Evolutionary conservation across 2,888 invertebrate species (phyloP).

Genomic region (Euzophera pinguis): DNA sequence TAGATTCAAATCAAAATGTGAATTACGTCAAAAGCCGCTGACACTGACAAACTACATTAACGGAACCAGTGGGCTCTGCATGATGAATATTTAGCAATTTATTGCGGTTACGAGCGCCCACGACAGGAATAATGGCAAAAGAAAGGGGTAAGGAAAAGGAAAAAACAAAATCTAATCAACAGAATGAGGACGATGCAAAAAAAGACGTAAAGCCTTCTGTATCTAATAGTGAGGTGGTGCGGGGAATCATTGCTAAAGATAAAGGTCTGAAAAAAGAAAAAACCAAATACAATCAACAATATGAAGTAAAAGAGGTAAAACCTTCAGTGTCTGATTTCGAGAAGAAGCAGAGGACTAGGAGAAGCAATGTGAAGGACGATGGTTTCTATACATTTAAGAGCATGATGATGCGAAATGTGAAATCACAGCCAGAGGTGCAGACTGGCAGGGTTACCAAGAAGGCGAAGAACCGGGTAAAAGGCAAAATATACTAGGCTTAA

Average conservation of each 20-base stretch:
- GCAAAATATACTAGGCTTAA: slow-evolving; percentile 25
- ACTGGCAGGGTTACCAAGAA: slow-evolving; percentile 30
- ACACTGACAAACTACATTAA: slow-evolving; percentile 17
- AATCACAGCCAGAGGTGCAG: slow-evolving; percentile 30
- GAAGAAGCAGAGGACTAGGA: slow-evolving; percentile 35
- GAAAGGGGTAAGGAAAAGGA: slow-evolving; percentile 31
- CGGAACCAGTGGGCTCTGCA: slow-evolving; percentile 35
- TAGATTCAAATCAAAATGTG: slow-evolving; percentile 21
- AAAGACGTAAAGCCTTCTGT: slow-evolving; percentile 20
- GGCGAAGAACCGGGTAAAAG: slow-evolving; percentile 35
- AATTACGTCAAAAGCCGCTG: neutral
- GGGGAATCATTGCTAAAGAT: slow-evolving; percentile 27
- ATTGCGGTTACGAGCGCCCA: slow-evolving; percentile 16
- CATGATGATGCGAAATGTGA: slow-evolving; percentile 45
- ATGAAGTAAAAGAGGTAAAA: slow-evolving; percentile 23
- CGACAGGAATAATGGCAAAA: slow-evolving; percentile 33
- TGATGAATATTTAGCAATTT: slow-evolving; percentile 16
- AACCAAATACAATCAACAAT: slow-evolving; percentile 30
- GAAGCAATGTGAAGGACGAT: slow-evolving; percentile 44
- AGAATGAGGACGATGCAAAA: slow-evolving; percentile 27
- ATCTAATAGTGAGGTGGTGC: slow-evolving; percentile 22
- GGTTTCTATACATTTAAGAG: slow-evolving; percentile 53
- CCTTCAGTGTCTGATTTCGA: slow-evolving; percentile 19
- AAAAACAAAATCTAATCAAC: slow-evolving; percentile 30
- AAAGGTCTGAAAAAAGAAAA: slow-evolving; percentile 24